phyloP scores from a whole-genome alignment of 1,140 invertebrate genomes.

The Dendroctonus valens region DNA sequence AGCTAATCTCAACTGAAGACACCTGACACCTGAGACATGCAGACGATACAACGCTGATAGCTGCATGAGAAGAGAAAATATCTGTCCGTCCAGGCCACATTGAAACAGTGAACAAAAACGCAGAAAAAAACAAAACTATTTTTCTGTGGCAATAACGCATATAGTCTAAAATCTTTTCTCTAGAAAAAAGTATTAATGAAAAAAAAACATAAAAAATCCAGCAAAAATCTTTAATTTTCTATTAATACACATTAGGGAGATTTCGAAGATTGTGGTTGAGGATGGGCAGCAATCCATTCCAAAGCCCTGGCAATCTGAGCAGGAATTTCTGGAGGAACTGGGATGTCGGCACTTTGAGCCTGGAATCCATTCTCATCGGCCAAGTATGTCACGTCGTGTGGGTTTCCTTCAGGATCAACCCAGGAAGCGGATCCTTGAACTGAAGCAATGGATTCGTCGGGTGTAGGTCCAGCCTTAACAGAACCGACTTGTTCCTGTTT shows the following conservation, averaged over 20 bases:
- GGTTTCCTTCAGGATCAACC: conserved; percentile 73
- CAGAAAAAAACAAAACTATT: too few relatives aligned
- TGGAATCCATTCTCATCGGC: conserved; percentile 64
- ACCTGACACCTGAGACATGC: too few relatives aligned
- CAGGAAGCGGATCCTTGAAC: conserved; percentile 69
- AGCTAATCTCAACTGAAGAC: too few relatives aligned
- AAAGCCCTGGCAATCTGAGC: conserved; percentile 52
- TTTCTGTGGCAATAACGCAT: too few relatives aligned
- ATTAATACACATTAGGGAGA: neutral
- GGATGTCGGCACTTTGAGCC: conserved; percentile 58
- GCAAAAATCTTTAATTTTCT: too few relatives aligned
- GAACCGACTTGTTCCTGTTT: conserved; percentile 3
- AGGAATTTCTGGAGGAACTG: conserved; percentile 60
- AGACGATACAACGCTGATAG: too few relatives aligned
- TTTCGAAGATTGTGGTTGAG: conserved; percentile 38
- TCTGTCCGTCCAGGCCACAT: too few relatives aligned
- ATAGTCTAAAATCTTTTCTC: too few relatives aligned
- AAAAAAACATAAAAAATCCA: too few relatives aligned
- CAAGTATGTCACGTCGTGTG: conserved; percentile 52
- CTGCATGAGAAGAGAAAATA: too few relatives aligned
- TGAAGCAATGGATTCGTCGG: conserved; percentile 51
- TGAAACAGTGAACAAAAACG: too few relatives aligned
- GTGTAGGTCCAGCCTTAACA: conserved; percentile 44
- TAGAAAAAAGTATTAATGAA: too few relatives aligned
- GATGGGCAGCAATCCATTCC: conserved; percentile 54